phyloP scores from a whole-genome alignment of 2,888 invertebrate species.

The Idaea biselata region DNA sequence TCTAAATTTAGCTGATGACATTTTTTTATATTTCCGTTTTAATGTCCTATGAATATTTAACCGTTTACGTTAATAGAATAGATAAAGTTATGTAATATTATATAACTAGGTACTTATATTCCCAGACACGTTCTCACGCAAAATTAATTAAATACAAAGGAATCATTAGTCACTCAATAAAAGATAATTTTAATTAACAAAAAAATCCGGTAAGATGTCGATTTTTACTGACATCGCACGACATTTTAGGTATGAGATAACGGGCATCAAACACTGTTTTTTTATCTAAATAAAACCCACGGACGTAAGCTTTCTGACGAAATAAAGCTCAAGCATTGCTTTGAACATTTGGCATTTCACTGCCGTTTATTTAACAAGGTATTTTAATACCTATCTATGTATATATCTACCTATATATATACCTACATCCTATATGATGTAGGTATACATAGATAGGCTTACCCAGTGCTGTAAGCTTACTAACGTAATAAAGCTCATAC shows the following conservation, averaged over 20 bases:
- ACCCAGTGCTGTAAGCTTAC: too few species aligned
- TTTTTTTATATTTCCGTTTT: too few species aligned
- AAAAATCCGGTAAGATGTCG: neutral
- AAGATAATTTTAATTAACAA: constrained; percentile 17
- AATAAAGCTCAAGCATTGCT: neutral
- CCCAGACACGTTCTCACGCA: neutral
- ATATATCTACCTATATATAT: too few species aligned
- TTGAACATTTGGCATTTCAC: neutral
- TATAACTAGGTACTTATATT: neutral
- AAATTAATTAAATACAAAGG: neutral
- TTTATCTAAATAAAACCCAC: neutral
- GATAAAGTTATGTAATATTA: neutral
- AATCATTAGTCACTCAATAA: constrained; percentile 20
- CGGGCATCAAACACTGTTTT: neutral
- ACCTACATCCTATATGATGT: too few species aligned
- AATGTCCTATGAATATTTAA: neutral
- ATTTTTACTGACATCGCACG: neutral
- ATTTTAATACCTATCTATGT: neutral
- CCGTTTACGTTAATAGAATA: neutral
- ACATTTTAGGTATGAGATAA: neutral
- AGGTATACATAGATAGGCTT: too few species aligned
- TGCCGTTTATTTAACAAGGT: neutral
- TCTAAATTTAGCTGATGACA: too few species aligned
- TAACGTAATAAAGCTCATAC: too few species aligned
- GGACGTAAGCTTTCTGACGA: neutral